A percentile compares a stretch with the other conserved stretches of the same genome.
Evolutionary conservation across 2,888 invertebrate genomes (phyloP).

Genomic region (Alcis repandata): DNA sequence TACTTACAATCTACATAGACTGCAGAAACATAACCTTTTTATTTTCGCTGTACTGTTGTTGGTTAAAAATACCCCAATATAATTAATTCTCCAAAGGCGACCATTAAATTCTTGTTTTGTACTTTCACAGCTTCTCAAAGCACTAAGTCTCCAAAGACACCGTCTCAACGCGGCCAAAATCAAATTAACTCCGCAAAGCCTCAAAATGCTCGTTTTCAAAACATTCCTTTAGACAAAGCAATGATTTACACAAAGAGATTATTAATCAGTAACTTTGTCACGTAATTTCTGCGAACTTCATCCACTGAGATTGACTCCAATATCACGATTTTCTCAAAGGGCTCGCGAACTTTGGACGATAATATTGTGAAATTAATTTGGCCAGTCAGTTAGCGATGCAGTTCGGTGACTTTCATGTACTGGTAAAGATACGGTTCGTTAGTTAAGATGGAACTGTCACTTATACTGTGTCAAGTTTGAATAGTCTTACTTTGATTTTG

Average conservation of each 20-base stretch:
- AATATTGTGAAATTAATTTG: slow-evolving; percentile 41
- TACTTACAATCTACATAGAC: too few species aligned
- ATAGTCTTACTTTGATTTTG: too few species aligned
- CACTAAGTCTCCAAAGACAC: slow-evolving; percentile 18
- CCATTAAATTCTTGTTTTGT: slow-evolving; percentile 4
- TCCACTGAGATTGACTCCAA: slow-evolving; percentile 37
- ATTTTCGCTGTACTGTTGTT: too few species aligned
- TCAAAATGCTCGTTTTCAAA: slow-evolving; percentile 32
- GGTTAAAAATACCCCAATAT: too few species aligned
- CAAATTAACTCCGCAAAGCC: slow-evolving; percentile 24
- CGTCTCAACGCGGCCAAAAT: slow-evolving; percentile 19
- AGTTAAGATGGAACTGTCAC: background rate
- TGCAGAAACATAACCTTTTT: too few species aligned
- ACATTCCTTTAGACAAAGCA: slow-evolving; percentile 32
- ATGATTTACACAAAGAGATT: slow-evolving; percentile 38
- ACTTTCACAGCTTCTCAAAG: slow-evolving; percentile 10
- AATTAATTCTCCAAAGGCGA: background rate
- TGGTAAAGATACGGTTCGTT: background rate
- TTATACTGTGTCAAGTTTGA: slow-evolving; percentile 6
- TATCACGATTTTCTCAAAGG: slow-evolving; percentile 34
- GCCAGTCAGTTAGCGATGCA: slow-evolving; percentile 14
- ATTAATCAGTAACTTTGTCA: slow-evolving; percentile 42
- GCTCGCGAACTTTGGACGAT: slow-evolving; percentile 31
- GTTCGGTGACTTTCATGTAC: slow-evolving; percentile 3
- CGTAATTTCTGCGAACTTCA: slow-evolving; percentile 35